A percentile compares a stretch with the other conserved stretches of the same genome.
Evolutionary conservation across 1,140 invertebrate genomes (phyloP).

Genomic region (Coptotermes formosanus): DNA sequence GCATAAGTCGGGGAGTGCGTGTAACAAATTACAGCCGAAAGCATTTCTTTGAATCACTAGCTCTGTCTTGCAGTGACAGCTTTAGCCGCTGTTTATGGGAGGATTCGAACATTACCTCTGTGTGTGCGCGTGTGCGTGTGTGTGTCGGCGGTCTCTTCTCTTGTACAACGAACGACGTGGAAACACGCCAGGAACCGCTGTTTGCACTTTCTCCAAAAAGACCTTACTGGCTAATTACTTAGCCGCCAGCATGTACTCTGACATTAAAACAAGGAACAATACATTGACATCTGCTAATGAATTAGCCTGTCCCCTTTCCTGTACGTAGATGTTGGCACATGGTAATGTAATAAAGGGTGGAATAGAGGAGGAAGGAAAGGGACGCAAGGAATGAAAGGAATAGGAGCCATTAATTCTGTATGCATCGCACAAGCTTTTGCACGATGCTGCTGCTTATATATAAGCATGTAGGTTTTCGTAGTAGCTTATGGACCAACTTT

Average conservation of each 20-base stretch:
- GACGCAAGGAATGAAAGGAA: too few relatives aligned
- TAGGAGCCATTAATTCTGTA: background rate
- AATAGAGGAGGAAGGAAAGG: too few relatives aligned
- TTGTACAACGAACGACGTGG: background rate
- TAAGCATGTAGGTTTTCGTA: too few relatives aligned
- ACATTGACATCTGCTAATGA: conserved; percentile 7
- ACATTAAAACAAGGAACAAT: conserved; percentile 17
- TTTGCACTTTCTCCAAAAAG: background rate
- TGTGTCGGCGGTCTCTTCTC: too few relatives aligned
- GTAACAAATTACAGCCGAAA: too few relatives aligned
- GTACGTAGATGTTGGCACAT: background rate
- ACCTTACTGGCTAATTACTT: background rate
- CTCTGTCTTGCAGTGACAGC: background rate
- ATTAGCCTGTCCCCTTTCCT: background rate
- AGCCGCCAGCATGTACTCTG: background rate
- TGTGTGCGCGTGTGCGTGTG: too few relatives aligned
- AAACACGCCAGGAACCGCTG: background rate
- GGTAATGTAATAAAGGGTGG: background rate
- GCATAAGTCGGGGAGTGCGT: too few relatives aligned
- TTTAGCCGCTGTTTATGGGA: background rate
- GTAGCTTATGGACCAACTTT: too few relatives aligned
- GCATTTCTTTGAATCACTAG: too few relatives aligned
- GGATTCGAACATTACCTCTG: background rate
- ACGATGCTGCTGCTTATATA: too few relatives aligned
- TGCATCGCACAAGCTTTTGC: too few relatives aligned